Percentiles rank a stretch among this genome's conserved stretches.
Conservation (phyloP, 2,797 vertebrate species). For the Pangasius sanitwongsei region DNA sequence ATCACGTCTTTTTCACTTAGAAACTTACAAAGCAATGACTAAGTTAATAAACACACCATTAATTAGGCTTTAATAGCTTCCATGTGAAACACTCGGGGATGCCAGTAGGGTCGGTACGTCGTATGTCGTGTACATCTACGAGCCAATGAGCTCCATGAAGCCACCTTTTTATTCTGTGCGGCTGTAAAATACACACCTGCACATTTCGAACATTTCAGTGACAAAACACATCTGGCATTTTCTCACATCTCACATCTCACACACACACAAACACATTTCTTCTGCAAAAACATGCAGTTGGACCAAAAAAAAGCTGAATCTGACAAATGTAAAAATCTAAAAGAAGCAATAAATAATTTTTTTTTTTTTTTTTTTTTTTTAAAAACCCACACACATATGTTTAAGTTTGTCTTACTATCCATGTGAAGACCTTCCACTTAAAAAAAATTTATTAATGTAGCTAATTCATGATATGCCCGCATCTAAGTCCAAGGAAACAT, state of each 20-base stretch:
- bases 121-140: background rate
- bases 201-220: background rate
- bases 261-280: background rate
- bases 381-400: background rate
- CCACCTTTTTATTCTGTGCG: background rate
- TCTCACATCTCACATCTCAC: background rate
- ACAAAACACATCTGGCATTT: background rate
- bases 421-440: background rate
- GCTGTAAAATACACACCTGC: background rate
- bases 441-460: background rate
- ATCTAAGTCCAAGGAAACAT: background rate
- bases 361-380: too few species aligned
- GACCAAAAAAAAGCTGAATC: background rate
- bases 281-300: background rate
- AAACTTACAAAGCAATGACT: background rate
- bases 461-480: background rate
- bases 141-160: background rate
- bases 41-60: background rate
- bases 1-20: background rate
- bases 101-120: too few species aligned
- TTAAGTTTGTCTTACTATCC: background rate
- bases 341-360: background rate
- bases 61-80: background rate
- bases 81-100: background rate
- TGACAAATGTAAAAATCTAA: background rate